Evolutionary conservation across 1,140 invertebrate species (phyloP), one percentile per base, ranked within the genome.

Genomic region (Scylla paramamosain): DNA sequence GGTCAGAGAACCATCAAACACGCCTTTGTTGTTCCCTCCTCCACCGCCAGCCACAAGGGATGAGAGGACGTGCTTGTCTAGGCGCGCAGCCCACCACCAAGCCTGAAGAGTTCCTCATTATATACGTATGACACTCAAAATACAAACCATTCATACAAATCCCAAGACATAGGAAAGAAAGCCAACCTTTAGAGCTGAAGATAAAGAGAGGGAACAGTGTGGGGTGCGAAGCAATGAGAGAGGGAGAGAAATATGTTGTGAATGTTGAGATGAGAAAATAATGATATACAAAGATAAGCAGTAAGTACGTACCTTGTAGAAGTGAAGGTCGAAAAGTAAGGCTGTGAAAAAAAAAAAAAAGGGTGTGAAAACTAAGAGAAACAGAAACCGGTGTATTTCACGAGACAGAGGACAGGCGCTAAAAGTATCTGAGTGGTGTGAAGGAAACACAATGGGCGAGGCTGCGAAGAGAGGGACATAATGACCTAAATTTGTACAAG

Each of bases 91-190:
- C n/a, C 86, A 94, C 59, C 84, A 46, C 82, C n/a, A 46, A 91
- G 29, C 32, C 88, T 45, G 31, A 32, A 94, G 88, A 87, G 88
- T 84, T 48, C 67, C 93, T 94, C 88, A 94, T 94, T 94, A 94
- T 87, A 94, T 48, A 52, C 82, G 88, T 82, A 94, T 94, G 87
- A 90, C 93, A 91, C 93, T 94, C 88, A 94, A 82, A 94, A 89
- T 91, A 83, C 93, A 91, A 94, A 94, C 88, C 67, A 94, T 94
- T 94, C 88, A 94, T 83, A 94, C 83, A 94, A 94, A 82, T 91
- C 93, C 90, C 90, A 25, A n/a, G 90, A 91, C 67, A 92, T 29
- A 46, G 86, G 32, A 77, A 77, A 77, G 86, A 32, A 89, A 52
- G 46, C 25, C 32, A 3, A 46, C 28, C 29, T 32, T 16, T 31